These are phyloP conservation scores for Eurypyga helias DNA, from an alignment of 2,113 vertebrate genomes.

Conservation along the genomic window DNA sequence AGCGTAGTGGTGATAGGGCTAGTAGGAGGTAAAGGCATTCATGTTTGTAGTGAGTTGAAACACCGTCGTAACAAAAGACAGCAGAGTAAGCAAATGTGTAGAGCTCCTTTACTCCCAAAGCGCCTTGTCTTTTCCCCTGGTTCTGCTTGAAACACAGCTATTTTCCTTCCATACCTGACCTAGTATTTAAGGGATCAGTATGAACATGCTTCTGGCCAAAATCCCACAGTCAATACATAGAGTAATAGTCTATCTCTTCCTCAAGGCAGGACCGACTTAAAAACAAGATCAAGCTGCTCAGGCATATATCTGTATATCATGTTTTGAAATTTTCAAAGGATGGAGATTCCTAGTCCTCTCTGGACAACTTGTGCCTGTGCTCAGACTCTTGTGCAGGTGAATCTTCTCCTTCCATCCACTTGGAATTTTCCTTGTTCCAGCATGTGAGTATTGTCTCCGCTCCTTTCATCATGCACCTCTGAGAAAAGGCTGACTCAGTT, in stretches of 20 bases:
- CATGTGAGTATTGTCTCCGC: neutral
- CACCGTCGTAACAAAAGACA: neutral
- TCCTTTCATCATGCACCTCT: neutral
- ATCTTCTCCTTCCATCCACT: neutral
- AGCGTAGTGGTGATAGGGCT: too few relatives aligned
- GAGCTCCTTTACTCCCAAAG: neutral
- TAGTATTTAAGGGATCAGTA: neutral
- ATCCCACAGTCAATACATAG: neutral
- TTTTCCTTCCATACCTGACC: neutral
- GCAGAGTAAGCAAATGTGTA: neutral
- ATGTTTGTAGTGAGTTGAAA: neutral
- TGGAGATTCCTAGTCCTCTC: neutral
- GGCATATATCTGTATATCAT: neutral
- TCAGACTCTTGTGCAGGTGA: neutral
- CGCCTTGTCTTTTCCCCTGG: neutral
- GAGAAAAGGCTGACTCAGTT: neutral
- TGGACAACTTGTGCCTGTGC: neutral
- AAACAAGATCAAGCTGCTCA: neutral
- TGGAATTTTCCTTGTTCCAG: neutral
- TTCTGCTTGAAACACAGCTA: neutral
- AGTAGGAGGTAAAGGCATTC: neutral
- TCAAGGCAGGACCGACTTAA: neutral
- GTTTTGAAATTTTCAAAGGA: neutral
- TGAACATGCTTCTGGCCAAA: neutral
- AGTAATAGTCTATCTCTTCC: neutral